phyloP scores from a whole-genome alignment of 2,888 invertebrate genomes.

The Drosophila ustulata region DNA sequence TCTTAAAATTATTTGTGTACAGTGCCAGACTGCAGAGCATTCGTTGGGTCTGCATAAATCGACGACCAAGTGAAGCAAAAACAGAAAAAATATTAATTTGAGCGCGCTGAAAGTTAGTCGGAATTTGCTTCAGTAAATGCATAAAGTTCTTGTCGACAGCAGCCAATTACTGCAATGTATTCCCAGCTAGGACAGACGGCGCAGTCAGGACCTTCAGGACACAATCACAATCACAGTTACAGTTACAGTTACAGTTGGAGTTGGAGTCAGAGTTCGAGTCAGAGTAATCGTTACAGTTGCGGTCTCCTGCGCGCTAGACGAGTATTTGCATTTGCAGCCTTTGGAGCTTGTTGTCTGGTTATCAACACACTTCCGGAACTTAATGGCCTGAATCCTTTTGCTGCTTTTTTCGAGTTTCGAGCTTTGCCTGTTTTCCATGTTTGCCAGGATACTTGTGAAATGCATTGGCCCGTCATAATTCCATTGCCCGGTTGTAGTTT shows the following conservation, averaged over 20 bases:
- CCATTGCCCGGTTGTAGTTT: slow-evolving; percentile 19
- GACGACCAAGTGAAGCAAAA: neutral
- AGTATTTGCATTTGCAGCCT: slow-evolving; percentile 40
- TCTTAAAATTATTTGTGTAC: too few species aligned
- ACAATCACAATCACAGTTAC: slow-evolving; percentile 3
- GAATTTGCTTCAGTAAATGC: slow-evolving; percentile 44
- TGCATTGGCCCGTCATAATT: slow-evolving; percentile 77
- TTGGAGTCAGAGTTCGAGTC: neutral
- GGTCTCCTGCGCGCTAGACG: slow-evolving; percentile 10
- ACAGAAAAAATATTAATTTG: slow-evolving; percentile 10
- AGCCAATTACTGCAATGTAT: slow-evolving; percentile 69
- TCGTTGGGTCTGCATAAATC: slow-evolving; percentile 1
- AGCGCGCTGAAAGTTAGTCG: slow-evolving; percentile 36
- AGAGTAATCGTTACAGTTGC: neutral
- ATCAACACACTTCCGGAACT: slow-evolving; percentile 83
- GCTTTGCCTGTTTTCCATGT: slow-evolving; percentile 11
- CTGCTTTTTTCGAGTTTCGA: slow-evolving; percentile 28
- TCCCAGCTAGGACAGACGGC: slow-evolving; percentile 50
- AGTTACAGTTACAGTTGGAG: neutral
- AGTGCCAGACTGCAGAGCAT: neutral
- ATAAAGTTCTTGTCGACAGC: slow-evolving; percentile 42
- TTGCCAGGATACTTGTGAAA: slow-evolving; percentile 53
- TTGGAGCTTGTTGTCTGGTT: slow-evolving; percentile 78
- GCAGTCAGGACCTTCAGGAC: neutral
- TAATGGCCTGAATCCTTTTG: slow-evolving; percentile 85